Percentiles rank a stretch among this genome's conserved stretches.
These are phyloP conservation scores for Hydrozoanthus tunicans DNA, from an alignment of 64 coral and sea anemone genomes.

Conservation along the genomic window DNA sequence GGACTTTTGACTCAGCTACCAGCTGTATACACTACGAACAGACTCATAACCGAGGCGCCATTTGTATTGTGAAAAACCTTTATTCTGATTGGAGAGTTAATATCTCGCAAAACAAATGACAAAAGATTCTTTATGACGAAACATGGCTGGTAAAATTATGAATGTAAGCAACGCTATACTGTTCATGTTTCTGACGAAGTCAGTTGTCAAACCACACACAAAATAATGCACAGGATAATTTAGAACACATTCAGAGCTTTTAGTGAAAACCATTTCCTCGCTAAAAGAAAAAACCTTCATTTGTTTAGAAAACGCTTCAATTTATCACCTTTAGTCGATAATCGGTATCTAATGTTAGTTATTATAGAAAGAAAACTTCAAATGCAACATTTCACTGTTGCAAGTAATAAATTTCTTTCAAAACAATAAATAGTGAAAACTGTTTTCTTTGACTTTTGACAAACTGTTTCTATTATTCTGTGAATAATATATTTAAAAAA, in stretches of 20 bases:
- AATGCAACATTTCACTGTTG: slow-evolving; percentile 31
- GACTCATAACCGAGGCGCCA: slow-evolving; percentile 45
- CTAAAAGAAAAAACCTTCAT: slow-evolving; percentile 13
- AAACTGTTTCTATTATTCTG: neutral
- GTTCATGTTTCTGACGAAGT: slow-evolving; percentile 2
- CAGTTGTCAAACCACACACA: neutral
- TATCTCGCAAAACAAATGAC: slow-evolving; percentile 57
- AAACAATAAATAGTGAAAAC: slow-evolving; percentile 24
- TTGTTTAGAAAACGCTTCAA: neutral
- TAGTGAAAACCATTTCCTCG: neutral
- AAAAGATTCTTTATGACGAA: slow-evolving; percentile 59
- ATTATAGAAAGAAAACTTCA: neutral
- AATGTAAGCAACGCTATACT: slow-evolving; percentile 15
- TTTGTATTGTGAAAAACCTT: slow-evolving; percentile 42
- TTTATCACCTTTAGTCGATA: neutral
- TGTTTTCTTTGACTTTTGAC: neutral
- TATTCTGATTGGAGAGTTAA: slow-evolving; percentile 59
- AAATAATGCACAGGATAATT: neutral
- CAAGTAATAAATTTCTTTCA: slow-evolving; percentile 14
- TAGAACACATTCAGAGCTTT: slow-evolving; percentile 24
- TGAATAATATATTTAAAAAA: neutral
- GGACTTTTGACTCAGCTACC: slow-evolving; percentile 1
- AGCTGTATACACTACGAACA: slow-evolving; percentile 44
- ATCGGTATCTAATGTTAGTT: neutral
- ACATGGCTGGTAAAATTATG: slow-evolving; percentile 57